Base-by-base conservation (phyloP, 2,113 vertebrate genomes). In the Marmota flaviventris region DNA sequence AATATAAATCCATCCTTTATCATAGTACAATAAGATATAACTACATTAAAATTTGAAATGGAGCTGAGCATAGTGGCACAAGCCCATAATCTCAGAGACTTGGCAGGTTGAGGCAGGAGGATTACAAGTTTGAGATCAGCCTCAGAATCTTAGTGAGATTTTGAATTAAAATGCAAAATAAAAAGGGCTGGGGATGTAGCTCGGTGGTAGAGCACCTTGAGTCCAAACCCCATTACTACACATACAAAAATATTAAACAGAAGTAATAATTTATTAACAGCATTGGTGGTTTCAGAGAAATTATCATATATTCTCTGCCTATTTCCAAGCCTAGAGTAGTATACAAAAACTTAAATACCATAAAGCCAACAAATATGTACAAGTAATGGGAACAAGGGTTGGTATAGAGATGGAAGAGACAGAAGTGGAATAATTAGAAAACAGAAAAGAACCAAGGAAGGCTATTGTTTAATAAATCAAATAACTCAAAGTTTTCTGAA, bases 341-440 rank as follows among this genome's bases (percentile, higher is more conserved):
- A 93, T 96, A 70, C 5, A 95, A 92, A 95, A 93, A 22, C 25
- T 56, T 88, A 89, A 63, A 84, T 67, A 85, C 6, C 79, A 91
- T 85, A 22, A 89, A 94, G 34, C 25, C 61, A 85, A 89, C 13
- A 81, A 89, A 89, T 75, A 5, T 94, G 53, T 63, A 34, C 24
- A 96, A 93, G 37, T 79, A 83, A 86, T 76, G 20, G 34, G 42
- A 92, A 48, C 27, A 96, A 96, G 5, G 48, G 27, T 88, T 81
- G 37, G 24, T 37, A 70, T 70, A 29, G 39, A 92, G 13, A 84
- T 87, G 8, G 45, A 63, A 94, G 95, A 90, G 9, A 83, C 2
- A 88, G 29, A 29, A 83, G 13, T 79, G 17, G 7, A 89, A 48
- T 61, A 94, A 96, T 72, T 53, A 92, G 70, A 89, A 45, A 29